These are phyloP conservation scores for Elachura formosa DNA, from an alignment of 2,113 vertebrate genomes.

Conservation along the genomic window DNA sequence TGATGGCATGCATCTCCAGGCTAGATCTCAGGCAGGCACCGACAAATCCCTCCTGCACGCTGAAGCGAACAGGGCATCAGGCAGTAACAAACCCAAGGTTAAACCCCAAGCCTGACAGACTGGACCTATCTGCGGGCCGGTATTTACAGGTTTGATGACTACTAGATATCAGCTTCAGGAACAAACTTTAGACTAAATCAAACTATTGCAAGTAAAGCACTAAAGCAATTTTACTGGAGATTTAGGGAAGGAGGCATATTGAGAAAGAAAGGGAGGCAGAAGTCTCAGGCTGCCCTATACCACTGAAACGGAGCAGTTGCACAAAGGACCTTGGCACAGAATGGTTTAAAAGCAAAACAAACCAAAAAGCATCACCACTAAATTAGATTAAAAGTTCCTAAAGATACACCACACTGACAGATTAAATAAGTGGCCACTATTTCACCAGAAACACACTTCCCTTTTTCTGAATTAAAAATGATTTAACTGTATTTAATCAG, in stretches of 20 bases:
- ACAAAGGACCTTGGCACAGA: background rate
- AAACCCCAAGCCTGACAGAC: background rate
- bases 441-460: background rate
- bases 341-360: background rate
- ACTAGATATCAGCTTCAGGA: background rate
- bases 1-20: background rate
- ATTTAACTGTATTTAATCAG: background rate
- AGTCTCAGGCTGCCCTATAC: accelerated
- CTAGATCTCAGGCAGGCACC: background rate
- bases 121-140: accelerated
- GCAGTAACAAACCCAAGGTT: background rate
- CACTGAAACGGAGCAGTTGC: accelerated
- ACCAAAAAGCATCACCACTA: background rate
- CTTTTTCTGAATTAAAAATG: background rate
- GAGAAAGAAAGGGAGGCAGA: background rate
- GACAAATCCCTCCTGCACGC: accelerated
- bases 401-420: background rate
- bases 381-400: background rate
- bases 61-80: accelerated
- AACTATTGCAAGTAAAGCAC: background rate
- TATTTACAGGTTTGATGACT: background rate
- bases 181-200: background rate
- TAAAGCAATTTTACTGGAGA: background rate
- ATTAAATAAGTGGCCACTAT: background rate
- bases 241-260: background rate